Evolutionary conservation across 2,888 invertebrate species (phyloP), one percentile per base, ranked within the genome.

Genomic region (Lithophane leautieri): DNA sequence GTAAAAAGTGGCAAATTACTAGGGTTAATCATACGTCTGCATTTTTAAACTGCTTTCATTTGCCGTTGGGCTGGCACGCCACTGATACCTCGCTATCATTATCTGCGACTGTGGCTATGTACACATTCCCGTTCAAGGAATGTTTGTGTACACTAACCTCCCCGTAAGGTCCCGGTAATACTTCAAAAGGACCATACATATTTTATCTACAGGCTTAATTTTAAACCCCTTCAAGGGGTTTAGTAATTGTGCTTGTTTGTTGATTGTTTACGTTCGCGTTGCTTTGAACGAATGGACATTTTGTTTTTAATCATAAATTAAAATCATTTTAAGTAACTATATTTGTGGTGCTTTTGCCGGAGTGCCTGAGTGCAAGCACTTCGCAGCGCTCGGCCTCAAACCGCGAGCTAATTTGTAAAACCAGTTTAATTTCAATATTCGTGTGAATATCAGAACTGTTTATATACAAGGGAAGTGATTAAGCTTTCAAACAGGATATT

Each of bases 11-110:
- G 89, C 89, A 91, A 92, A 91, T 91, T 91, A 88, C 89, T 79
- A 76, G 79, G 82, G 82, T 86, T 93, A 93, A 93, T 91, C 89
- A 92, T 89, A 92, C 91, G 91, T 91, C 89, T 92, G 86, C 89
- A 87, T 88, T 91, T 90, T 89, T 87, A 85, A 85, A 88, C 82
- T 77, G 83, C 84, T 87, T 89, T 87, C 81, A 86, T 88, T 88
- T 87, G 87, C 78, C 28, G 75, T 82, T 83, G 72, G 60, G 62
- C 66, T 66, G 19, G 73, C 89, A 87, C 80, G 89, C 82, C 56
- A 86, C 74, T 85, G 83, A 78, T 82, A 81, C 66, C 77, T 70
- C n/a, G 73, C 67, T 85, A 56, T 86, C 85, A 83, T 86, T 88
- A 86, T 83, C 73, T 68, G 67, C 28, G 28, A 50, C 44, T 47